Evolutionary conservation across 2,797 vertebrate species (phyloP), one percentile per base, ranked within the genome.

Genomic region (Hoplostethus mediterraneus): DNA sequence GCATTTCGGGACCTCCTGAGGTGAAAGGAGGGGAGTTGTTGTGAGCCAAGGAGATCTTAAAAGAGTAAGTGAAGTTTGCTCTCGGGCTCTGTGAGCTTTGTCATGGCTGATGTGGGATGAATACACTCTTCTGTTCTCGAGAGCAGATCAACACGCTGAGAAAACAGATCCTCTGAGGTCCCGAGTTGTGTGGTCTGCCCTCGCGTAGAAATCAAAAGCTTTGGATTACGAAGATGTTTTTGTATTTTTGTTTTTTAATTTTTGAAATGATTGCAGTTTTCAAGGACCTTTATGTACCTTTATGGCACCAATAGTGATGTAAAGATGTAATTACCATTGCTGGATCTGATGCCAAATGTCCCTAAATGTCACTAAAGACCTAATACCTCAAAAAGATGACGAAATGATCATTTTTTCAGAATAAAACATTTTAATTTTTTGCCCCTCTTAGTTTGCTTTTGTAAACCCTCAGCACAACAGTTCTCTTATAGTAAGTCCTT

Each of bases 101-200:
- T 61, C 53, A 67, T 1, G 44, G 64, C 33, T 74, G 48, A 74
- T 30, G 13, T 59, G 25, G 14, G 30, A 64, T 51, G 31, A 81
- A 75, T 69, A 14, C 21, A 54, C 71, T 33, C 65, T 33, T 5
- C 51, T 63, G 49, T 76, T 73, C 54, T 73, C n/a, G 21, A 13
- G 17, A 66, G 58, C 42, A 56, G 58, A 70, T 64, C 33, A 14
- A 17, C 49, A 33, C 17, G 11, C 33, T 33, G 33, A 33, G 33
- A 33, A 67, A 36, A 61, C 28, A 31, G 60, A 17, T 38, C 13
- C 17, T 17, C 31, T 6, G 14, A 51, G 6, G 51, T 52, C 71
- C 33, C 33, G 1, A 0, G 0, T 3, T 67, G 40, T 65, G 63
- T 55, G 47, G 14, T 68, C 42, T 61, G 44, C 16, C 48, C 31